Conservation (phyloP, 2,797 vertebrate genomes). For the Intellagama lesueurii region DNA sequence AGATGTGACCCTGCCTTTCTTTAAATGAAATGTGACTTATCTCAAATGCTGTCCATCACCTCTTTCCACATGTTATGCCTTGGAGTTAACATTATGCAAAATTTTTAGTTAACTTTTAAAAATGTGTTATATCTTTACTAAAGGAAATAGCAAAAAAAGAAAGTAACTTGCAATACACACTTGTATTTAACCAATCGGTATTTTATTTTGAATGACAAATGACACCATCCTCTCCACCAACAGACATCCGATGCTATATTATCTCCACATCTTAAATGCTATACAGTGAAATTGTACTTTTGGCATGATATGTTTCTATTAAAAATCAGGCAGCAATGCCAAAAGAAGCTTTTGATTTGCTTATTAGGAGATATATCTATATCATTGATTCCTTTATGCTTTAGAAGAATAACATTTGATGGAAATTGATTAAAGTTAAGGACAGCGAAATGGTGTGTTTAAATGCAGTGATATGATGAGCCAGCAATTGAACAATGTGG, state of each 20-base stretch:
- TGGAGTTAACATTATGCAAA: background rate
- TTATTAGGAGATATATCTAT: slow-evolving; percentile 62
- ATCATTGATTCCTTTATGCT: slow-evolving; percentile 49
- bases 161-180: slow-evolving; percentile 42
- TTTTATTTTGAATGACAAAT: slow-evolving; percentile 55
- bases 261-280: slow-evolving; percentile 28
- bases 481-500: slow-evolving; percentile 18
- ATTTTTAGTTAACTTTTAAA: background rate
- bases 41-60: background rate
- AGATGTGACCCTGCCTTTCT: background rate
- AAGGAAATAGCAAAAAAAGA: slow-evolving; percentile 10
- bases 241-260: slow-evolving; percentile 33
- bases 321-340: slow-evolving; percentile 36
- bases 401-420: slow-evolving; percentile 1
- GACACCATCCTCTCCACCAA: slow-evolving; percentile 47
- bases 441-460: slow-evolving; percentile 43
- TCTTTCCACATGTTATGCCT: too few species aligned
- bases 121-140: background rate
- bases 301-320: slow-evolving; percentile 59
- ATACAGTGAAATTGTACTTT: slow-evolving; percentile 56
- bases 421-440: slow-evolving; percentile 57
- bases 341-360: slow-evolving; percentile 12
- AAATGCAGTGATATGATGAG: slow-evolving; percentile 22
- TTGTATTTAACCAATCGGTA: slow-evolving; percentile 43
- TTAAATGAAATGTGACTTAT: background rate